Conservation (phyloP, 2,888 invertebrate genomes). For the Cotesia congregata region DNA sequence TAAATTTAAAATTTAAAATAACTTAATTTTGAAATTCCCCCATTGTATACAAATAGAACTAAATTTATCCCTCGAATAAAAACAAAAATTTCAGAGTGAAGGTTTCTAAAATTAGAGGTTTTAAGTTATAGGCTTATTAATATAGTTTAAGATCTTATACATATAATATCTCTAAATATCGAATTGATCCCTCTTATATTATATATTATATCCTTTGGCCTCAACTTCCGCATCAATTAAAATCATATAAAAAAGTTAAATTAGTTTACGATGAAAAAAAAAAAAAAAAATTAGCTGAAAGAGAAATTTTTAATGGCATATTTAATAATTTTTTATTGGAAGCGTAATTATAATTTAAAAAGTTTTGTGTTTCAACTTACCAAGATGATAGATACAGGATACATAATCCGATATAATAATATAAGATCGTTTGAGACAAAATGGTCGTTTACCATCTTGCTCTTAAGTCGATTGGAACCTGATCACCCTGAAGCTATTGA, state of each 20-base stretch:
- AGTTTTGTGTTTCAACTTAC: no score
- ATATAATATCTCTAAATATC: not conserved
- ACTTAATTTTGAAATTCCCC: not conserved
- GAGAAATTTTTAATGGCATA: not conserved
- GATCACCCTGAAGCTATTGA: constrained; percentile 33
- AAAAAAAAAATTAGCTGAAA: not conserved
- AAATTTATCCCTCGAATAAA: not conserved
- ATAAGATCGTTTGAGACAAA: constrained; percentile 7
- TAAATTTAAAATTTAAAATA: no score
- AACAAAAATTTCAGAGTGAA: not conserved
- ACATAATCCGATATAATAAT: not conserved
- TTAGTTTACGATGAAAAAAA: not conserved
- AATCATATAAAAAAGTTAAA: not conserved
- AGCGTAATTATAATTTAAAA: not conserved
- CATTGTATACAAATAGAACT: not conserved
- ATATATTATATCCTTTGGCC: not conserved
- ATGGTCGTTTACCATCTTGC: constrained; percentile 36
- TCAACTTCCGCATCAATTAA: not conserved
- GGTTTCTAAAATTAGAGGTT: constrained; percentile 30
- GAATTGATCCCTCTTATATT: not conserved
- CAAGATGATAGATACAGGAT: not conserved
- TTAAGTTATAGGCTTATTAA: not conserved
- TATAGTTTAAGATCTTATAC: not conserved
- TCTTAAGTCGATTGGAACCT: constrained; percentile 24
- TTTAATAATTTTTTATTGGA: not conserved